Evolutionary conservation across 2,797 vertebrate genomes (phyloP), one percentile per base, ranked within the genome.

Genomic region (Pantherophis vulpinus): DNA sequence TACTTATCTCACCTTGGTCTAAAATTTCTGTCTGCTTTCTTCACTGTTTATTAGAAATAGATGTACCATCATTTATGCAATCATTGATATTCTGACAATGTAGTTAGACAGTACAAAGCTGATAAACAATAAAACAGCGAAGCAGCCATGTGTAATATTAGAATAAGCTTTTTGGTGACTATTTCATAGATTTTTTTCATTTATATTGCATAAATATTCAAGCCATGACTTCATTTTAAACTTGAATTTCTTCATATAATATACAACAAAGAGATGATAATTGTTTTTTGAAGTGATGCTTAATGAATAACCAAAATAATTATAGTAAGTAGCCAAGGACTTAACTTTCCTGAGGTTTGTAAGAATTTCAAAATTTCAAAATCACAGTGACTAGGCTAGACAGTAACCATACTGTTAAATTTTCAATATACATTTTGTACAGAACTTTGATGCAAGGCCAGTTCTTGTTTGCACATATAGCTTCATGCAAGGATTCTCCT

Each of bases 281-380:
- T 54, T 87, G 25, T 18, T 92, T 79, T 95, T 93, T 86, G 89
- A 94, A 91, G 94, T 93, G 95, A 96, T 90, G 89, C 96, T 51
- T 87, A 18, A 92, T 86, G 87, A 91, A 51, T 54, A 95, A 93
- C 96, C 95, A 95, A 93, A 96, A 97, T 96, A 96, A 97, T 95
- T 96, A 97, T 94, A 94, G 96, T 96, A 96, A 97, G 96, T 89
- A 96, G 97, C 93, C 94, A 96, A 96, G 97, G 97, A 96, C 94
- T 95, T 94, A 66, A 94, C 96, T 97, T 98, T 98, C 98, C 98
- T 98, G 98, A 98, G 98, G 97, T 98, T 97, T 98, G 97, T 97
- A 96, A 97, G 97, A 96, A 97, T 95, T 96, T 95, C 95, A 94
- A 95, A 95, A 97, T 94, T 91, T 94, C 96, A 97, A 97, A 97